Percentiles rank a stretch among this genome's conserved stretches.
phyloP scores from a whole-genome alignment of 2,888 invertebrate species.

The Nycteola revayana region DNA sequence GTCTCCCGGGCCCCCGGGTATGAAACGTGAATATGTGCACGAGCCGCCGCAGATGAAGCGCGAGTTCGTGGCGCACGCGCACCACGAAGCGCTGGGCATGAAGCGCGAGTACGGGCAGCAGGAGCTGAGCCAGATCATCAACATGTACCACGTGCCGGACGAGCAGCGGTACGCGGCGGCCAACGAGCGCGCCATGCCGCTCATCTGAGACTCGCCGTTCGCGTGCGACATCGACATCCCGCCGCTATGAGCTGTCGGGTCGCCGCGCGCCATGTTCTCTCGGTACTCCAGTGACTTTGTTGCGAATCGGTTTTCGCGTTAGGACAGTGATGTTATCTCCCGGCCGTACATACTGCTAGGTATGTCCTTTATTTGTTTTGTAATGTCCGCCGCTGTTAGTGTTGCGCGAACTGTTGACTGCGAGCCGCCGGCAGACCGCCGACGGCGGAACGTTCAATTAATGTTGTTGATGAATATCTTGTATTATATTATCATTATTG shows the following conservation, averaged over 20 bases:
- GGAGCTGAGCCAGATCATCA: constrained; percentile 85
- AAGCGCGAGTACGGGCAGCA: constrained; percentile 88
- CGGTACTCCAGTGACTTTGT: constrained; percentile 60
- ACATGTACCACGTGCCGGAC: constrained; percentile 85
- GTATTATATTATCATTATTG: constrained; percentile 79
- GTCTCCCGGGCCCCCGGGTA: constrained; percentile 86
- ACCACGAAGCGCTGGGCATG: constrained; percentile 78
- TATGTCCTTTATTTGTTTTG: constrained; percentile 78
- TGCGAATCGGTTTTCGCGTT: constrained; percentile 55
- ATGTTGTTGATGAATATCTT: constrained; percentile 74
- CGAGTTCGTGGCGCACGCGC: constrained; percentile 74
- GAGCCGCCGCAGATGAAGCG: constrained; percentile 80
- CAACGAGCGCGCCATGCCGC: constrained; percentile 83
- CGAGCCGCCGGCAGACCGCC: constrained; percentile 45
- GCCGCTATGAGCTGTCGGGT: constrained; percentile 81
- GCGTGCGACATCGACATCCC: constrained; percentile 84
- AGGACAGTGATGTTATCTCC: constrained; percentile 72
- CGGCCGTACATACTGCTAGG: constrained; percentile 73
- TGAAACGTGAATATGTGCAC: constrained; percentile 80
- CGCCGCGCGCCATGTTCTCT: constrained; percentile 66
- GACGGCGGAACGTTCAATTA: constrained; percentile 61
- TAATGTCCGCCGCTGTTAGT: constrained; percentile 66
- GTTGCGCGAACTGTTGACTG: constrained; percentile 65
- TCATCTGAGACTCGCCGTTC: constrained; percentile 85
- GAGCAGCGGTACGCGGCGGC: constrained; percentile 83